phyloP scores from a whole-genome alignment of 1,140 invertebrate species.

The Trissolcus basalis region DNA sequence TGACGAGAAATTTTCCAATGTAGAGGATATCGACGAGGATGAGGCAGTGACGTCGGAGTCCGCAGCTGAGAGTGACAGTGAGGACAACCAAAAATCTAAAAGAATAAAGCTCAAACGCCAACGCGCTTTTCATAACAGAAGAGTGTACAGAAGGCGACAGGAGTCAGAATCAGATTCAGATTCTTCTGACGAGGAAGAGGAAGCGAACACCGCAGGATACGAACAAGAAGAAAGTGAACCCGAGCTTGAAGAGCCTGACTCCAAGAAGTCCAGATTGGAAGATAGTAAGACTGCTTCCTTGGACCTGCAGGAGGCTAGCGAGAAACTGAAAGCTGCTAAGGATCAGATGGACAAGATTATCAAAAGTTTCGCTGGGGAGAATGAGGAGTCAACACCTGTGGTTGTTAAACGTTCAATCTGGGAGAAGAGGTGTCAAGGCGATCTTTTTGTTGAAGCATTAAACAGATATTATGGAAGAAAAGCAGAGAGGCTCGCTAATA shows the following conservation, averaged over 20 bases:
- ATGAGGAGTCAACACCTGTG: slow-evolving; percentile 39
- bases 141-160: slow-evolving; percentile 65
- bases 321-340: slow-evolving; percentile 22
- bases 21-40: slow-evolving; percentile 58
- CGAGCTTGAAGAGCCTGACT: not conserved
- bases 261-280: slow-evolving; percentile 42
- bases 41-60: slow-evolving; percentile 31
- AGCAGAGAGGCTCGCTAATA: slow-evolving; percentile 70
- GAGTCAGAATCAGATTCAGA: slow-evolving; percentile 62
- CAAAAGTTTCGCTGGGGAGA: slow-evolving; percentile 34
- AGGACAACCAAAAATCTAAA: slow-evolving; percentile 29
- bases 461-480: slow-evolving; percentile 88
- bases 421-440: slow-evolving; percentile 89
- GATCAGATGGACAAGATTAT: slow-evolving; percentile 67
- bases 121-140: slow-evolving; percentile 46
- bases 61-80: slow-evolving; percentile 24
- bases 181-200: slow-evolving; percentile 38
- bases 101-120: slow-evolving; percentile 24
- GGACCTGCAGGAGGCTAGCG: slow-evolving; percentile 59
- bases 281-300: not conserved
- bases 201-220: slow-evolving; percentile 58
- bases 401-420: slow-evolving; percentile 82
- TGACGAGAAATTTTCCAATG: not conserved
- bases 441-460: slow-evolving; percentile 86
- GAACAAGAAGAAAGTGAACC: slow-evolving; percentile 62